A percentile compares a stretch with the other conserved stretches of the same genome.
Conservation (phyloP, 2,113 vertebrate genomes). For the Podocnemis expansa region DNA sequence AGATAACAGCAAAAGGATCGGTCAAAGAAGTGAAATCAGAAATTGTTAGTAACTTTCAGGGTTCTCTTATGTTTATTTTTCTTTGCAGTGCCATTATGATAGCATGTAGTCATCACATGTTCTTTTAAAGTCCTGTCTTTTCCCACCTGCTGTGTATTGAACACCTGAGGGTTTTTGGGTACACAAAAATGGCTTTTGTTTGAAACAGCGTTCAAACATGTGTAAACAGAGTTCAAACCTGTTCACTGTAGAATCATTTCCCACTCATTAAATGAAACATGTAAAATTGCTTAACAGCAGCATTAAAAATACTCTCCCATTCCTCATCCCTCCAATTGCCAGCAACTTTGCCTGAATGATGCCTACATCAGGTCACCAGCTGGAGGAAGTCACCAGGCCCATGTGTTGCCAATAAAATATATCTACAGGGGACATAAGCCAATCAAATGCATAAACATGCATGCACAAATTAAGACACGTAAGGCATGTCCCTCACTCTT, state of each 20-base stretch:
- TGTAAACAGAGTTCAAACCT: no score
- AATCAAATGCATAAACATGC: not conserved
- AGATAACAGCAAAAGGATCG: not conserved
- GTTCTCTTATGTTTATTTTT: not conserved
- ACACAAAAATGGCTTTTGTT: not conserved
- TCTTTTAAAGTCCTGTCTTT: not conserved
- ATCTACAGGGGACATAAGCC: not conserved
- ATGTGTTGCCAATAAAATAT: not conserved
- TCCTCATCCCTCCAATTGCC: not conserved
- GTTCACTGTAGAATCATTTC: not conserved
- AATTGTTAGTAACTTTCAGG: not conserved
- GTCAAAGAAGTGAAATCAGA: not conserved
- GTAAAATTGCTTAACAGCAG: not conserved
- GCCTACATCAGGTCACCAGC: not conserved
- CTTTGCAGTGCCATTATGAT: not conserved
- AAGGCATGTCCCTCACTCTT: not conserved
- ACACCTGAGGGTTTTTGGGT: not conserved
- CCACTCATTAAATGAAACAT: not conserved
- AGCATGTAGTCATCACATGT: not conserved
- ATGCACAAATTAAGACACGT: not conserved
- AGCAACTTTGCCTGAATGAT: not conserved
- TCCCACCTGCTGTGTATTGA: not conserved
- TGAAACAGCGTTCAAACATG: no score
- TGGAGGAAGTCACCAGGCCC: not conserved
- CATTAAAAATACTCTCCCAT: not conserved